A percentile compares a stretch with the other conserved stretches of the same genome.
phyloP scores from a whole-genome alignment of 2,113 vertebrate species.

The Lasiurus cinereus region DNA sequence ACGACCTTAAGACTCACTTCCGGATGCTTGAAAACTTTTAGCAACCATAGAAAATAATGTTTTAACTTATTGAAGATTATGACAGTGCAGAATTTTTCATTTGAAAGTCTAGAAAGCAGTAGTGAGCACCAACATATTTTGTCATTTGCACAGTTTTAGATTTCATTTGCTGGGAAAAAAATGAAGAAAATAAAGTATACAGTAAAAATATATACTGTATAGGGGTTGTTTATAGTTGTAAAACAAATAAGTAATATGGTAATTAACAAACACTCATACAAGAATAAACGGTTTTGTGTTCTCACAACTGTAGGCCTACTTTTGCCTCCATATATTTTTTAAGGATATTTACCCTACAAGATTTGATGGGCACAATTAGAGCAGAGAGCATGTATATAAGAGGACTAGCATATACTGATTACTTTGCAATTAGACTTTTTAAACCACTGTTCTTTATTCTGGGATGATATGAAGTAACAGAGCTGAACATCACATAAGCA shows the following conservation, averaged over 20 bases:
- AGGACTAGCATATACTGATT: background rate
- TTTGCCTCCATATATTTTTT: background rate
- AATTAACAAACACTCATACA: background rate
- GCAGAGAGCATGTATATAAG: background rate
- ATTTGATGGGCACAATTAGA: constrained; percentile 35
- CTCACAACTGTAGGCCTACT: background rate
- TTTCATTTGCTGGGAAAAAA: constrained; percentile 73
- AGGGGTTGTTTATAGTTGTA: no score
- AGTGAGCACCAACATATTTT: constrained; percentile 49
- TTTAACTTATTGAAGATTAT: constrained; percentile 79
- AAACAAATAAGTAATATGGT: background rate
- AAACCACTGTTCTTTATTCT: constrained; percentile 6
- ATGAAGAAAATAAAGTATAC: constrained; percentile 46
- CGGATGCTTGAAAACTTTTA: constrained; percentile 77
- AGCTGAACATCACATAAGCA: background rate
- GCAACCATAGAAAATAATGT: constrained; percentile 72
- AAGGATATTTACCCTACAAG: constrained; percentile 20
- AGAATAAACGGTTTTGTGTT: background rate
- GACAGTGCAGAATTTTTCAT: constrained; percentile 67
- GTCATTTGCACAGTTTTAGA: constrained; percentile 60
- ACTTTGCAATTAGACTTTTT: constrained; percentile 55
- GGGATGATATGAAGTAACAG: background rate
- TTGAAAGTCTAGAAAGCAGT: constrained; percentile 78
- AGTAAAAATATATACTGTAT: background rate
- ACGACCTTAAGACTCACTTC: background rate